Evolutionary conservation across 1,140 invertebrate species (phyloP).

Genomic region (Maconellicoccus hirsutus): DNA sequence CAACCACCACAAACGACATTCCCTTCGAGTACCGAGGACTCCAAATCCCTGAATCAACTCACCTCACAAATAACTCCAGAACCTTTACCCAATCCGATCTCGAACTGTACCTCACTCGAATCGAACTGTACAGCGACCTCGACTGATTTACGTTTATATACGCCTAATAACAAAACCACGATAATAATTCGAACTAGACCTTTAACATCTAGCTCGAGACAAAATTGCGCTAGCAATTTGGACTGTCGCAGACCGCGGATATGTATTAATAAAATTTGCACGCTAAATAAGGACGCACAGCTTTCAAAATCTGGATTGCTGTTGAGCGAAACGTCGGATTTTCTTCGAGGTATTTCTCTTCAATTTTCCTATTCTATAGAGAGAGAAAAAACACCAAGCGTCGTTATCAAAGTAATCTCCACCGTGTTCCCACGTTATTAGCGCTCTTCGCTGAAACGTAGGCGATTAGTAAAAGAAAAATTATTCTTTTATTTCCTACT

Average conservation of each 20-base stretch:
- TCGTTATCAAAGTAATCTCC: neutral
- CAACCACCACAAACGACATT: too few species aligned
- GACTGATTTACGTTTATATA: neutral
- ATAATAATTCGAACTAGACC: neutral
- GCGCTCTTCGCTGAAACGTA: neutral
- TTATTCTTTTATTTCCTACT: neutral
- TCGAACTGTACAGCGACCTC: neutral
- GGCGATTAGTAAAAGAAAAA: neutral
- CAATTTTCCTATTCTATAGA: neutral
- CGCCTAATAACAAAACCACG: neutral
- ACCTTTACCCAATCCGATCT: too few species aligned
- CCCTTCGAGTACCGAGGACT: too few species aligned
- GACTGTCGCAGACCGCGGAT: neutral
- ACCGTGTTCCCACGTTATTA: neutral
- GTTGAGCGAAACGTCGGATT: neutral
- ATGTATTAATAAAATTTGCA: constrained; percentile 13
- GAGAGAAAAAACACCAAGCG: neutral
- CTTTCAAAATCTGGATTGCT: neutral
- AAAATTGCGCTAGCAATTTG: neutral
- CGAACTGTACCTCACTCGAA: neutral
- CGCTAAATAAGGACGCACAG: constrained; percentile 9
- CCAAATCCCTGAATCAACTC: too few species aligned
- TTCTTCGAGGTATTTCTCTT: constrained; percentile 12
- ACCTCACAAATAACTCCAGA: too few species aligned
- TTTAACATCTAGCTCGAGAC: neutral